Evolutionary conservation across 2,113 vertebrate species (phyloP), one percentile per base, ranked within the genome.

Genomic region (Planiliza haematocheilus): DNA sequence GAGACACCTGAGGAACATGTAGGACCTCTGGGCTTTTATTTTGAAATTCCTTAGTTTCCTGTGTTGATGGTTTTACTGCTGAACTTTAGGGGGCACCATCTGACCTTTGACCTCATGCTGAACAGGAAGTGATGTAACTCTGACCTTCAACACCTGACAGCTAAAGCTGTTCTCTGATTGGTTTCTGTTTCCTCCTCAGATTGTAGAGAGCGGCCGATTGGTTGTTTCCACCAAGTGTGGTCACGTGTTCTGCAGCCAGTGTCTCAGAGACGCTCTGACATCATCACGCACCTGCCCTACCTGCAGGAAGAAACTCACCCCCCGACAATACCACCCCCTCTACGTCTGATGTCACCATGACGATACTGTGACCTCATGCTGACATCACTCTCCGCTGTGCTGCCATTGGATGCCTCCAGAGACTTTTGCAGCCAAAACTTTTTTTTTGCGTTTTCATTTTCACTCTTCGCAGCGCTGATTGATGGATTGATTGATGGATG

Each of bases 211-310:
- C 0, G 95, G 97, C 20, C 92, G 97, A 20, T 94, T 97, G 67
- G 95, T 99, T 11, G 95, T 98, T 17, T 98, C 97, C 51, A 98
- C 97, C 1, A 95, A 95, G 56, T 99, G 97, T 1, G 97, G 97
- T 68, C 97, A 99, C 0, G 93, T 98, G 46, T 99, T 99, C 93
- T 99, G 97, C 85, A 98, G 97, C 72, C 96, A 97, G 86, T 99
- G 97, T 92, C 94, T 98, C 78, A 95, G 95, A 1, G 96, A 98
- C 52, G 91, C 96, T 24, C 94, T 99, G 83, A 93, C 86, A 84
- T 94, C 93, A 63, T 94, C 95, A 36, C 96, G 93, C 81, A 96
- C 94, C 46, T 99, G 97, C 79, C 97, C 97, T 0, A 96, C 95
- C 7, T 99, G 97, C 89, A 93, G 97, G 88, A 97, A 97, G 91